These are phyloP conservation scores for Caenorhabditis afra DNA, from an alignment of 2,888 invertebrate genomes.

Conservation along the genomic window DNA sequence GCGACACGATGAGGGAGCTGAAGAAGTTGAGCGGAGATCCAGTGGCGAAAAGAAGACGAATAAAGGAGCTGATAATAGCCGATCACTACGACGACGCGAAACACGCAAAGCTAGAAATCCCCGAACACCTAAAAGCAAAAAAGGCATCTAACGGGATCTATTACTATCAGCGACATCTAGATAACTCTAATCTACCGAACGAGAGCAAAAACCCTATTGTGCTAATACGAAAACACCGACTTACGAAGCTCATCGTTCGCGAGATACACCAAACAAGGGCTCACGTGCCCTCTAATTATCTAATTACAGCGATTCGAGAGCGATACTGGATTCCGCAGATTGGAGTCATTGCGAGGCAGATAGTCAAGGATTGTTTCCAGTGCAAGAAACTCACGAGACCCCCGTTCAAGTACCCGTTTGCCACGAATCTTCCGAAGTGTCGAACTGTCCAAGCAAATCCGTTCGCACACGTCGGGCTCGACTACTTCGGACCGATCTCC, in stretches of 20 bases:
- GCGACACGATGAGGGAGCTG: too few relatives aligned
- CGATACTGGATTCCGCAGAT: neutral
- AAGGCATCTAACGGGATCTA: too few relatives aligned
- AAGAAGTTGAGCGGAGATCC: neutral
- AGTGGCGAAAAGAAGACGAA: too few relatives aligned
- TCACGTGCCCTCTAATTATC: neutral
- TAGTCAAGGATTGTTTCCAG: neutral
- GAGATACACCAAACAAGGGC: constrained; percentile 7
- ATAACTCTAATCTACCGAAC: neutral
- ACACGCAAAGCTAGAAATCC: neutral
- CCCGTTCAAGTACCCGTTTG: neutral
- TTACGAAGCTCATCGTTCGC: neutral
- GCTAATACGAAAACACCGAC: constrained; percentile 68
- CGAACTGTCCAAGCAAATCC: constrained; percentile 69
- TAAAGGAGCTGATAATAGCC: neutral
- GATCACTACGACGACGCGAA: constrained; percentile 1
- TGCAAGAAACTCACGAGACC: neutral
- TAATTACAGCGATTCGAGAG: neutral
- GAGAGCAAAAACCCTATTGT: constrained; percentile 67
- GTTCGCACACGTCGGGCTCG: constrained; percentile 78
- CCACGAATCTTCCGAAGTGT: constrained; percentile 72
- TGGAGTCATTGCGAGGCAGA: neutral
- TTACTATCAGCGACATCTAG: neutral
- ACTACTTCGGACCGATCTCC: constrained; percentile 81
- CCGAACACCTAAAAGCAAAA: neutral